These are phyloP conservation scores for Myotis myotis DNA, from an alignment of 2,797 vertebrate genomes.

Conservation along the genomic window DNA sequence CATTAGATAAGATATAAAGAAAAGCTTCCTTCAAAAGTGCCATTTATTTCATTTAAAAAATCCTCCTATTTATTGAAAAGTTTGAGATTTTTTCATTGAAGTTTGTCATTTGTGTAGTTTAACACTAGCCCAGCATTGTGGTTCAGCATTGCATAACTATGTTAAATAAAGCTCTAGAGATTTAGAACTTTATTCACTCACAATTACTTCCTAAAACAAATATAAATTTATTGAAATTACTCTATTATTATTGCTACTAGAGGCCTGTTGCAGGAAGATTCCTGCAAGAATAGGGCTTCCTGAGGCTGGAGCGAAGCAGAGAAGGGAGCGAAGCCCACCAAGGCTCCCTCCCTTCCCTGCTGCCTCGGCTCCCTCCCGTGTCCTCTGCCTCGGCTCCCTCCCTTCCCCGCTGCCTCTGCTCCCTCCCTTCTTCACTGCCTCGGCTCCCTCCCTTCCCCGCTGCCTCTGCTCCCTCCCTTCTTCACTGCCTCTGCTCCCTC, in stretches of 20 bases:
- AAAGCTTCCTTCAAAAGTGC: not conserved
- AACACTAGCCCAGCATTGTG: not conserved
- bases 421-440: no score
- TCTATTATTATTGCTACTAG: not conserved
- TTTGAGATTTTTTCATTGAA: not conserved
- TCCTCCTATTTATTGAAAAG: not conserved
- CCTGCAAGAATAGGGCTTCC: no score
- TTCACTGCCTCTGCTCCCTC: no score
- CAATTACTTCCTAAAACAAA: conserved; percentile 39
- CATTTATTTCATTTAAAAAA: not conserved
- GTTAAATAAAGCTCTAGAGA: conserved; percentile 4
- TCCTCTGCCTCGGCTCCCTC: no score
- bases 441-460: no score
- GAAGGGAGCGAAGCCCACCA: no score
- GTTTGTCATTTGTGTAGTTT: not conserved
- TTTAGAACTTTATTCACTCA: conserved; percentile 25
- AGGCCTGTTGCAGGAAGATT: no score
- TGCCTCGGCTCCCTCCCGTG: no score
- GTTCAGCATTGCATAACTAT: conserved; percentile 18
- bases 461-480: no score
- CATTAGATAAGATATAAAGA: not conserved
- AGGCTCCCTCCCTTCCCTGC: no score
- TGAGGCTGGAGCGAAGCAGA: no score
- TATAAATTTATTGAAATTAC: conserved; percentile 49
- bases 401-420: no score